Percentiles rank a stretch among this genome's conserved stretches.
Evolutionary conservation across 2,113 vertebrate species (phyloP).

Genomic region (Oceanites oceanicus): DNA sequence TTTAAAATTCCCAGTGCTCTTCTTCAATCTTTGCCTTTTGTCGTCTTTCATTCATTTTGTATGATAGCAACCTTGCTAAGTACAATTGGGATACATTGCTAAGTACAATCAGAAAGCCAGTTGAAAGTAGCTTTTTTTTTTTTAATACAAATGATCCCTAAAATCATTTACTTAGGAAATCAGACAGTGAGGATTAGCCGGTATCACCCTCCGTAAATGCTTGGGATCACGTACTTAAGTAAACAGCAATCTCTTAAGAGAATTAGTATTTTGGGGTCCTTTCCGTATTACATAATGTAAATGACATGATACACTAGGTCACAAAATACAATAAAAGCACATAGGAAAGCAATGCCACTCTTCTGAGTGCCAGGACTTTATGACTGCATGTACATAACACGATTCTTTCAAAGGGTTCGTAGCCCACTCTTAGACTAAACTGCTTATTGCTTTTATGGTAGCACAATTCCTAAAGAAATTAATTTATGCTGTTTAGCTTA

Average conservation of each 20-base stretch:
- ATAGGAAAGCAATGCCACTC: not conserved
- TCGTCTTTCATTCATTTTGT: slow-evolving; percentile 8
- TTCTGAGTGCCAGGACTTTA: not conserved
- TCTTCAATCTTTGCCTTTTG: not conserved
- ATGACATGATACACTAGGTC: not conserved
- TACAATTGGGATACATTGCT: not conserved
- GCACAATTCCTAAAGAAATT: not conserved
- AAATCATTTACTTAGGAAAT: not conserved
- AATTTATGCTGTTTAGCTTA: not conserved
- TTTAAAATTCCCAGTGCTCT: not conserved
- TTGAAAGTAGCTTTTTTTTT: not conserved
- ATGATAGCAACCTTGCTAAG: not conserved
- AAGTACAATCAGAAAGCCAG: not conserved
- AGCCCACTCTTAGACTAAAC: not conserved
- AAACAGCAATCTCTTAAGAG: slow-evolving; percentile 20
- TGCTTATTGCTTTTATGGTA: not conserved
- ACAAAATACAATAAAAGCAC: not conserved
- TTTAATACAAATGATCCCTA: not conserved
- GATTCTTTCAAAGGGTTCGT: not conserved
- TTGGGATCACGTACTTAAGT: slow-evolving; percentile 32
- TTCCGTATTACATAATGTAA: slow-evolving; percentile 26
- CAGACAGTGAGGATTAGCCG: slow-evolving; percentile 9
- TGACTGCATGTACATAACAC: rapidly evolving
- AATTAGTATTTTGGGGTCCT: slow-evolving; percentile 39
- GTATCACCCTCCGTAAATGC: slow-evolving; percentile 16